Base-by-base conservation (phyloP, 2,113 vertebrate genomes). In the Cranoglanis bouderius region DNA sequence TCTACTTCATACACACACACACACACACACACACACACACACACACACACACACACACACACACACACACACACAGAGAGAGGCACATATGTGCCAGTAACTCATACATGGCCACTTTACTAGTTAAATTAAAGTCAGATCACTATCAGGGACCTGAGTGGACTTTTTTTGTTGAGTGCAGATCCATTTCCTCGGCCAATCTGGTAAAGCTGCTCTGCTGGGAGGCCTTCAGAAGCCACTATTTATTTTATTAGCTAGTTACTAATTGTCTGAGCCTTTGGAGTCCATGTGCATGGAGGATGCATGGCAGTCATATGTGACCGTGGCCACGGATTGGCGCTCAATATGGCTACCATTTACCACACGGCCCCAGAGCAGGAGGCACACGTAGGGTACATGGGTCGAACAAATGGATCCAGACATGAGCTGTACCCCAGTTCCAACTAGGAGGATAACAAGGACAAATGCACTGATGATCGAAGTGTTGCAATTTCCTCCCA, bases 111-210 rank as follows among this genome's bases (percentile, higher is more conserved):
- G 80, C 67, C 67, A 70, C 61, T 90, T 90, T 89, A 90, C 88
- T 80, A 91, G 88, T 92, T 93, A 93, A 94, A 95, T 95, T 93
- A 93, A 95, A 95, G 89, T 93, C 94, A 94, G 93, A 95, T 94
- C 93, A 86, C 89, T 92, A 93, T 95, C 92, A 78, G 90, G 70
- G 90, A 67, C 88, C 87, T 91, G 89, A 92, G 92, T 93, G 89
- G 87, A 72, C 84, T 87, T 93, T 90, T 87, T 93, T 90, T 89
- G 86, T 90, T 93, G 91, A 93, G 90, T 85, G 89, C 80, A 84
- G 91, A 90, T 91, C 89, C 26, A 84, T 90, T 92, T 94, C 92
- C 92, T 91, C 46, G 46, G 55, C 89, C 86, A 86, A 38, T 88
- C 84, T 88, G 88, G 90, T 92, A 90, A 86, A 89, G 88, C 78